These are phyloP conservation scores for Salvator merianae DNA, from an alignment of 2,113 vertebrate species.

Conservation along the genomic window DNA sequence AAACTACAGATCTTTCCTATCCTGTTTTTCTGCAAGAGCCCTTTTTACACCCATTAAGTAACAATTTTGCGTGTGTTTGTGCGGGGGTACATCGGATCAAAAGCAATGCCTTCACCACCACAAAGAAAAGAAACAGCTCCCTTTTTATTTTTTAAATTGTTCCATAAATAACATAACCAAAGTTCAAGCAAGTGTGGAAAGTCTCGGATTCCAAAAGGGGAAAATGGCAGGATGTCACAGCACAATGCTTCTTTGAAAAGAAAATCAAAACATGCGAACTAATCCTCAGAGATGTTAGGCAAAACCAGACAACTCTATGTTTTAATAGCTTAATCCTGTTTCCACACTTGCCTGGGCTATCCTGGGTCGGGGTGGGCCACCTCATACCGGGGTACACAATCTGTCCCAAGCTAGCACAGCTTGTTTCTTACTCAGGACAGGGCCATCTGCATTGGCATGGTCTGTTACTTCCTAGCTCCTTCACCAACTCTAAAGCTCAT, in stretches of 20 bases:
- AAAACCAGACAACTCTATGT: too few relatives aligned
- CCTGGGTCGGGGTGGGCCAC: too few relatives aligned
- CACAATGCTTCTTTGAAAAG: not conserved
- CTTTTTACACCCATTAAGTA: not conserved
- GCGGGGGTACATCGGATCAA: conserved; percentile 8
- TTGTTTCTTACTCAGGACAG: too few relatives aligned
- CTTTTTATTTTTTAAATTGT: too few relatives aligned
- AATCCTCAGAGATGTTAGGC: not conserved
- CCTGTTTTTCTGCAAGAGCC: not conserved
- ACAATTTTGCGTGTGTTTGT: not conserved
- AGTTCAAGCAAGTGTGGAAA: not conserved
- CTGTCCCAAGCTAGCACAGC: too few relatives aligned
- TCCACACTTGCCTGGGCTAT: too few relatives aligned
- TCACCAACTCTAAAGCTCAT: too few relatives aligned
- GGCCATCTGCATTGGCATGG: too few relatives aligned
- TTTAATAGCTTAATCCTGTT: too few relatives aligned
- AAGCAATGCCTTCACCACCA: not conserved
- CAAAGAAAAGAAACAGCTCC: too few relatives aligned
- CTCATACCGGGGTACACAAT: too few relatives aligned
- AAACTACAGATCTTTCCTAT: not conserved
- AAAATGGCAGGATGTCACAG: not conserved
- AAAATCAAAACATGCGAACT: not conserved
- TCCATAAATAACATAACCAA: not conserved
- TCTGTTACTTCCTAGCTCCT: too few relatives aligned
- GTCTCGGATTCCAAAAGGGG: not conserved